These are phyloP conservation scores for Caenorhabditis sp. DNA, from an alignment of 2,888 invertebrate genomes.

Conservation along the genomic window DNA sequence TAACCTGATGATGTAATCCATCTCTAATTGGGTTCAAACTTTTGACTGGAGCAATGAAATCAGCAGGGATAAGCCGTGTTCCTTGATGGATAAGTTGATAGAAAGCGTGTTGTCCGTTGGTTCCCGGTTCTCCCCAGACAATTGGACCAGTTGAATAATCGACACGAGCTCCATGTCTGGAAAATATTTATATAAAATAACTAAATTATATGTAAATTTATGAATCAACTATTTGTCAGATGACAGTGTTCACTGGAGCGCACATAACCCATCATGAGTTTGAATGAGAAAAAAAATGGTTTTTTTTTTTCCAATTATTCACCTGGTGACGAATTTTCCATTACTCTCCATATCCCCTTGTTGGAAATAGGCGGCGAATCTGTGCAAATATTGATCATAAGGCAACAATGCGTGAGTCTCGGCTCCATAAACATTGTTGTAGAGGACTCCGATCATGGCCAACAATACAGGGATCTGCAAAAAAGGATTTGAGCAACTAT, in stretches of 20 bases:
- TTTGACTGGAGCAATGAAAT: slow-evolving; percentile 91
- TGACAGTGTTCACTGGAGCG: neutral
- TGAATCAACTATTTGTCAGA: neutral
- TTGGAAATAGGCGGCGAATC: slow-evolving; percentile 99
- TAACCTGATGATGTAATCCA: slow-evolving; percentile 85
- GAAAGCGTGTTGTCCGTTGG: slow-evolving; percentile 99
- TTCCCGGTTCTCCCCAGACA: slow-evolving; percentile 98
- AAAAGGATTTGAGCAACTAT: too few relatives aligned
- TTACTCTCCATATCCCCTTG: slow-evolving; percentile 91
- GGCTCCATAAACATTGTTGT: slow-evolving; percentile 90
- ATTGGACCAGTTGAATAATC: slow-evolving; percentile 80
- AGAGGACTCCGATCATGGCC: slow-evolving; percentile 88
- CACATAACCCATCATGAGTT: too few relatives aligned
- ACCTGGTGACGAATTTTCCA: slow-evolving; percentile 81
- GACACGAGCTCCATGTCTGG: slow-evolving; percentile 72
- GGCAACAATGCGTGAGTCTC: slow-evolving; percentile 95
- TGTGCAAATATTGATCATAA: slow-evolving; percentile 95
- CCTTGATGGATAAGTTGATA: slow-evolving; percentile 79
- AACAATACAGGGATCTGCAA: slow-evolving; percentile 88
- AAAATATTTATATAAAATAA: slow-evolving; percentile 5
- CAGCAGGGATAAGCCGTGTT: slow-evolving; percentile 88
- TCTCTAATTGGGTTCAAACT: slow-evolving; percentile 86
- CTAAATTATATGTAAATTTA: neutral
- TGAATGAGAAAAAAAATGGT: neutral
- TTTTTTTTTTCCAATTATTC: slow-evolving; percentile 8